phyloP scores from a whole-genome alignment of 2,888 invertebrate genomes.

The Orthonychiurus folsomi region DNA sequence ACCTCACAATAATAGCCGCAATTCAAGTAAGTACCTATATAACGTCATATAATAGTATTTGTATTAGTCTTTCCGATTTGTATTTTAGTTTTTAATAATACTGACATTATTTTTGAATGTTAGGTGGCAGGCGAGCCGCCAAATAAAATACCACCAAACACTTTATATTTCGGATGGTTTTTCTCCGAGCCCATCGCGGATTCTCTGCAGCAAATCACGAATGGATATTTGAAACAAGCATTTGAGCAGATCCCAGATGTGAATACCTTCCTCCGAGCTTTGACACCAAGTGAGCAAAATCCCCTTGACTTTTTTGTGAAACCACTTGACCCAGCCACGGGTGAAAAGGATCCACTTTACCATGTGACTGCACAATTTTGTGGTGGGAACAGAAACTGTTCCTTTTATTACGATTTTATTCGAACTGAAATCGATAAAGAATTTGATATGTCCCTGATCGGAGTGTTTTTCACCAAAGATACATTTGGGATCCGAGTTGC shows the following conservation, averaged over 20 bases:
- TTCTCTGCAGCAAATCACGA: not conserved
- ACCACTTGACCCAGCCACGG: conserved; percentile 9
- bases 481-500: conserved; percentile 9
- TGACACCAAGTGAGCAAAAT: not conserved
- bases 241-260: not conserved
- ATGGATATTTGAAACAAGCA: not conserved
- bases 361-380: conserved; percentile 11
- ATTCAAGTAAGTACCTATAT: no score
- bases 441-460: not conserved
- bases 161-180: conserved; percentile 14
- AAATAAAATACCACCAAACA: not conserved
- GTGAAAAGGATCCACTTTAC: conserved; percentile 4
- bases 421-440: not conserved
- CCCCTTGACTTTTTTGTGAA: conserved; percentile 3
- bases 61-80: no score
- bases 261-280: not conserved
- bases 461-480: conserved; percentile 6
- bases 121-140: not conserved
- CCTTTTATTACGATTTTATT: not conserved
- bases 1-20: no score
- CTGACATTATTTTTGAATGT: no score
- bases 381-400: conserved; percentile 4
- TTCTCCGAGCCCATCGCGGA: not conserved
- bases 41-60: no score
- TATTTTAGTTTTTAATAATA: no score